These are phyloP conservation scores for Coptodon bakossiorum DNA, from an alignment of 2,113 vertebrate species.

Conservation along the genomic window DNA sequence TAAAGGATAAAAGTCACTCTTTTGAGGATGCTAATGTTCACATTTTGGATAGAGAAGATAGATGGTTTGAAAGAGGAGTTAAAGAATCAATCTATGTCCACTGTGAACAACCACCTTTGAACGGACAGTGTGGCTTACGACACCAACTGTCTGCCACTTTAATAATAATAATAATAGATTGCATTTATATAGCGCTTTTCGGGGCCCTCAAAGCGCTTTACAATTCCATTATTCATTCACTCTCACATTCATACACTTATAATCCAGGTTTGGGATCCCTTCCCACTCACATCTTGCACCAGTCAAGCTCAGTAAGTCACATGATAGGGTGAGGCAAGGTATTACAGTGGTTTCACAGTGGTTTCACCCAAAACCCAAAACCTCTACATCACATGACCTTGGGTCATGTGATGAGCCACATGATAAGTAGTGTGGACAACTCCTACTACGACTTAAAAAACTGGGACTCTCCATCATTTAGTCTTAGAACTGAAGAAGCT, in stretches of 20 bases:
- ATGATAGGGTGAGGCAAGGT: background rate
- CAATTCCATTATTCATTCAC: no score
- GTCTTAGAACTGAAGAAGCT: background rate
- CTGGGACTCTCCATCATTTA: background rate
- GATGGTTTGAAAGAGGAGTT: background rate
- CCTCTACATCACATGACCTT: background rate
- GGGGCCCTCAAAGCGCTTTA: no score
- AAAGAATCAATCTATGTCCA: background rate
- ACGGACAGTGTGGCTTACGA: background rate
- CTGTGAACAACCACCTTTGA: background rate
- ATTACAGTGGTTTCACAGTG: background rate
- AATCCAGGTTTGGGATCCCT: background rate
- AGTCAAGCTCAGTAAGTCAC: background rate
- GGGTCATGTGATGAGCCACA: background rate
- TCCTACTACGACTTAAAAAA: background rate
- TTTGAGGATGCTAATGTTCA: background rate
- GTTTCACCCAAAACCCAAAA: background rate
- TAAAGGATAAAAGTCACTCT: background rate
- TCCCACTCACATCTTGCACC: background rate
- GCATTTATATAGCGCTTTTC: no score
- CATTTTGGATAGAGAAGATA: background rate
- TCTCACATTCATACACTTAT: background rate
- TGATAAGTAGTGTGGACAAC: background rate
- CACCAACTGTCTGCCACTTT: background rate
- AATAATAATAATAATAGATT: background rate